A percentile compares a stretch with the other conserved stretches of the same genome.
These are phyloP conservation scores for Pyrochroa serraticornis DNA, from an alignment of 2,888 invertebrate species.

Conservation along the genomic window DNA sequence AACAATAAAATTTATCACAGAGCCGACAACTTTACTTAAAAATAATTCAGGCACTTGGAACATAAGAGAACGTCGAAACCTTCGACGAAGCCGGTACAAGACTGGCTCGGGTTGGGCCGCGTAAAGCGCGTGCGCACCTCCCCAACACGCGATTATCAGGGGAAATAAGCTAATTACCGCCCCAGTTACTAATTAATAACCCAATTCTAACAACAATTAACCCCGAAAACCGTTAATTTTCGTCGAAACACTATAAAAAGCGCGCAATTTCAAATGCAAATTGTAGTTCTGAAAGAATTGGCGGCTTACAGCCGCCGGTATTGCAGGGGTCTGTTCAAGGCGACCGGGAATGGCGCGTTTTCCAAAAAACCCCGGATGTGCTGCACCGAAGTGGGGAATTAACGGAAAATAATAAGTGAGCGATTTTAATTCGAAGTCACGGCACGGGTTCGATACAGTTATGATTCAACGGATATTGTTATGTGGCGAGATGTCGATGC, in stretches of 20 bases:
- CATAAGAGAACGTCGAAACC: conserved; percentile 42
- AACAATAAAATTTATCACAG: conserved; percentile 39
- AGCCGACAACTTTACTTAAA: conserved; percentile 35
- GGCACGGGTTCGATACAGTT: conserved; percentile 38
- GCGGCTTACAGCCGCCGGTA: no score
- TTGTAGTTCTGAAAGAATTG: no score
- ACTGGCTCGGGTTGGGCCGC: conserved; percentile 48
- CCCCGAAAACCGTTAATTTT: no score
- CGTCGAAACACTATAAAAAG: no score
- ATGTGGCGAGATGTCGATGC: conserved; percentile 38
- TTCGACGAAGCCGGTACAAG: conserved; percentile 45
- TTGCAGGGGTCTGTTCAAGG: no score
- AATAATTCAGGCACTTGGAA: conserved; percentile 40
- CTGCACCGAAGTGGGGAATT: no score
- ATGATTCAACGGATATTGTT: conserved; percentile 40
- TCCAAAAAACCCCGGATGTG: no score
- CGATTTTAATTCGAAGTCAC: conserved; percentile 39
- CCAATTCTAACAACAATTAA: neutral
- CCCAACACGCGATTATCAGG: neutral
- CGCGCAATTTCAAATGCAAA: no score
- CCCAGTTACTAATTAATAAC: conserved; percentile 1
- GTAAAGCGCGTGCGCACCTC: conserved; percentile 35
- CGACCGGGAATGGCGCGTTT: no score
- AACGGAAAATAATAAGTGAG: conserved; percentile 1
- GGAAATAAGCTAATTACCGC: neutral